Evolutionary conservation across 2,888 invertebrate species (phyloP).

Genomic region (Synanthedon formicaeformis): DNA sequence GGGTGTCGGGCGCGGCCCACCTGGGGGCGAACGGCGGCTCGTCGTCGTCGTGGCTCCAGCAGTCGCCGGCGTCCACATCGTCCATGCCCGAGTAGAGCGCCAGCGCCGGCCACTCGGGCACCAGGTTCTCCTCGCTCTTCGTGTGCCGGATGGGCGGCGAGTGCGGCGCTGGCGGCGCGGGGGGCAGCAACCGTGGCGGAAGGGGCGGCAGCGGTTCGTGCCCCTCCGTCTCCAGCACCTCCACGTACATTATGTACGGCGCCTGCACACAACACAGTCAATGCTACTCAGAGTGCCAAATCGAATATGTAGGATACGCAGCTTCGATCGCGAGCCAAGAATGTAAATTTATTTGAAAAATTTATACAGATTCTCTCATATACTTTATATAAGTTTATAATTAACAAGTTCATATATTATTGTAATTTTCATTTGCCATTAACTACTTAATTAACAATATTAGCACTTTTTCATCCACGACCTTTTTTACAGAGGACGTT

Average conservation of each 20-base stretch:
- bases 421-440: no score
- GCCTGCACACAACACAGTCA: slow-evolving; percentile 60
- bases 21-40: slow-evolving; percentile 70
- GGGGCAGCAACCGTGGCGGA: slow-evolving; percentile 88
- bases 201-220: slow-evolving; percentile 90
- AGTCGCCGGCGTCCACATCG: slow-evolving; percentile 71
- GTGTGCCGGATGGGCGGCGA: slow-evolving; percentile 84
- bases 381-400: no score
- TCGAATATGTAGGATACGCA: no score
- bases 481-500: no score
- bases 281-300: slow-evolving; percentile 22
- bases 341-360: no score
- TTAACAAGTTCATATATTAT: not conserved
- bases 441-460: no score
- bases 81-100: slow-evolving; percentile 51
- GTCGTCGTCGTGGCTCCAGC: slow-evolving; percentile 97
- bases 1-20: slow-evolving; percentile 59
- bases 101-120: slow-evolving; percentile 66
- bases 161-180: slow-evolving; percentile 79
- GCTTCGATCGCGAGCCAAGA: not conserved
- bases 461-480: no score
- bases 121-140: slow-evolving; percentile 92
- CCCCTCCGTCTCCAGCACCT: slow-evolving; percentile 83
- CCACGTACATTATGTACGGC: slow-evolving; percentile 98
- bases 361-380: no score